Evolutionary conservation across 2,113 vertebrate species (phyloP).

Genomic region (Lanius ludovicianus): DNA sequence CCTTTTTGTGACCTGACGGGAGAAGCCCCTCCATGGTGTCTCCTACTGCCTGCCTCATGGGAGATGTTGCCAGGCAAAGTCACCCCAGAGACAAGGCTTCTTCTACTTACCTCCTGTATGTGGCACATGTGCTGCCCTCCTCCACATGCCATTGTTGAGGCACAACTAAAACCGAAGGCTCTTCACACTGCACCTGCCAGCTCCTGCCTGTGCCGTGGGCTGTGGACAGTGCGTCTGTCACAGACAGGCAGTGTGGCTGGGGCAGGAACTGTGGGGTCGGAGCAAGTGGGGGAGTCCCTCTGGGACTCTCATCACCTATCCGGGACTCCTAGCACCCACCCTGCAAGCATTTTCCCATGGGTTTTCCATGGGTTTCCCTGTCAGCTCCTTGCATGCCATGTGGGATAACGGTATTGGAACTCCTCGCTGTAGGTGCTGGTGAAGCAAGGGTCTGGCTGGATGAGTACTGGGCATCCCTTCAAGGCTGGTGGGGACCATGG

Average conservation of each 20-base stretch:
- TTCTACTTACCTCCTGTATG: neutral
- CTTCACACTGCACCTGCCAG: neutral
- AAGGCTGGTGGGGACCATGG: fast-evolving
- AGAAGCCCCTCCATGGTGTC: too few species aligned
- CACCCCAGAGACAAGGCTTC: too few species aligned
- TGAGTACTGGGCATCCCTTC: fast-evolving
- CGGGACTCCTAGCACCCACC: neutral
- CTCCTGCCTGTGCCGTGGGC: neutral
- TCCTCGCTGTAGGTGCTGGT: neutral
- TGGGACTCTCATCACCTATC: neutral
- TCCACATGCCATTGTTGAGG: neutral
- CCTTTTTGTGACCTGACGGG: too few species aligned
- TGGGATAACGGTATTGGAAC: neutral
- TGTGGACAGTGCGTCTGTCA: neutral
- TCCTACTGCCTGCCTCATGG: too few species aligned
- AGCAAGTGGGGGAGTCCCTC: neutral
- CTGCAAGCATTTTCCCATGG: fast-evolving
- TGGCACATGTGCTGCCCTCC: neutral
- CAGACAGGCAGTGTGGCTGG: neutral
- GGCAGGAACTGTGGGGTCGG: fast-evolving
- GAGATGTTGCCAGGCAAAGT: too few species aligned
- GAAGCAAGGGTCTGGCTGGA: neutral
- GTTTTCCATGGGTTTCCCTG: neutral
- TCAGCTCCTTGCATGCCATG: neutral
- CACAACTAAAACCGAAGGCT: neutral